phyloP scores from a whole-genome alignment of 2,113 vertebrate genomes.

The Galeopterus variegatus region DNA sequence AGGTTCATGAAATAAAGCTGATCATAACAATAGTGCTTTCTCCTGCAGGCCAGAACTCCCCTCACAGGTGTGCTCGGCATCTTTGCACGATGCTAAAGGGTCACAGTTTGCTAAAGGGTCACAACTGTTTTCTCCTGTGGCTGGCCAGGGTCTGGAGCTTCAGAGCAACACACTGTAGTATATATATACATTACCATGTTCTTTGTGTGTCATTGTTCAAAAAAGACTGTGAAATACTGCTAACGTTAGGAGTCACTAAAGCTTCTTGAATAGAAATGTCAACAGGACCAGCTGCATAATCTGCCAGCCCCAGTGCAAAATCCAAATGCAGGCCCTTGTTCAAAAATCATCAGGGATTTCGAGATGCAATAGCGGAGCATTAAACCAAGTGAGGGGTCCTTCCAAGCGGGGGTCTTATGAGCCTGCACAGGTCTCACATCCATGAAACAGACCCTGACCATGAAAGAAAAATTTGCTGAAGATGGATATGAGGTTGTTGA shows the following conservation, averaged over 20 bases:
- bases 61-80: neutral
- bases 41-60: neutral
- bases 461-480: neutral
- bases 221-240: neutral
- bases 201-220: neutral
- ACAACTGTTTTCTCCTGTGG: neutral
- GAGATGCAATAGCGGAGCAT: neutral
- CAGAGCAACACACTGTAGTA: neutral
- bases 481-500: neutral
- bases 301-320: neutral
- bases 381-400: neutral
- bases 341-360: neutral
- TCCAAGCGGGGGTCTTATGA: neutral
- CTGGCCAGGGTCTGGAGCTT: neutral
- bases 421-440: neutral
- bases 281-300: neutral
- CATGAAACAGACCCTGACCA: neutral
- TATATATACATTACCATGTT: neutral
- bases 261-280: neutral
- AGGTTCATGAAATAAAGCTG: neutral
- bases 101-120: neutral
- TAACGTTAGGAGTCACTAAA: neutral
- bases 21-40: too few species aligned
- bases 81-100: neutral
- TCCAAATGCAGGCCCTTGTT: neutral